A percentile compares a stretch with the other conserved stretches of the same genome.
Evolutionary conservation across 2,113 vertebrate species (phyloP).

Genomic region (Proteles cristata): DNA sequence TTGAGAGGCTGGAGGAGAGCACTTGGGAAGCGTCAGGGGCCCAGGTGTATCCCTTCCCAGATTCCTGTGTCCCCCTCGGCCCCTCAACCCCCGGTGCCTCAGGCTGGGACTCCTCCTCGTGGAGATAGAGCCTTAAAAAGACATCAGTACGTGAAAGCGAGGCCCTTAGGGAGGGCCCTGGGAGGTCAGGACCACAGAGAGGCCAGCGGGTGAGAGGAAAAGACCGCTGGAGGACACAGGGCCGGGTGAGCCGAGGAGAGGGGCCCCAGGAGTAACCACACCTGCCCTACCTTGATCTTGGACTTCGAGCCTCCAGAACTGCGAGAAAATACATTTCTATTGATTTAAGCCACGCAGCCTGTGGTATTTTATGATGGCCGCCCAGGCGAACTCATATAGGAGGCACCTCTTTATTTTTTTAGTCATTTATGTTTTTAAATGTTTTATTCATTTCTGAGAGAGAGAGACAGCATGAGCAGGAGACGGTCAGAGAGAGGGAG

Average conservation of each 20-base stretch:
- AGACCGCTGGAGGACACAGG: accelerated
- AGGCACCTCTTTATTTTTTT: background rate
- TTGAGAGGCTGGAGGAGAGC: background rate
- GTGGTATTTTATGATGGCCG: background rate
- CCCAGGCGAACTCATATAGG: background rate
- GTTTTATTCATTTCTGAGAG: background rate
- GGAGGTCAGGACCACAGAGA: too few relatives aligned
- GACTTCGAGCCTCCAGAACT: background rate
- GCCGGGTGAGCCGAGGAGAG: accelerated
- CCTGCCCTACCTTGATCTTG: background rate
- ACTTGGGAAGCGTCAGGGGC: background rate
- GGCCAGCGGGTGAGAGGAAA: accelerated
- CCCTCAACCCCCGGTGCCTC: background rate
- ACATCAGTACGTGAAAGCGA: too few relatives aligned
- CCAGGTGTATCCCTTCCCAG: accelerated
- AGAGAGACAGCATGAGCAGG: too few relatives aligned
- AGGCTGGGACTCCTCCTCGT: background rate
- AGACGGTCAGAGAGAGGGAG: too few relatives aligned
- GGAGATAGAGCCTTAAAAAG: background rate
- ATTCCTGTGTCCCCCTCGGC: background rate
- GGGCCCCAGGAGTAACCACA: accelerated
- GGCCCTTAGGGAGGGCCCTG: accelerated
- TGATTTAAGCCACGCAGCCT: background rate
- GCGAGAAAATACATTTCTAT: too few relatives aligned
- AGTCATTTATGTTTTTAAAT: too few relatives aligned